These are phyloP conservation scores for Metallyticus violacea DNA, from an alignment of 2,888 invertebrate species.

Conservation along the genomic window DNA sequence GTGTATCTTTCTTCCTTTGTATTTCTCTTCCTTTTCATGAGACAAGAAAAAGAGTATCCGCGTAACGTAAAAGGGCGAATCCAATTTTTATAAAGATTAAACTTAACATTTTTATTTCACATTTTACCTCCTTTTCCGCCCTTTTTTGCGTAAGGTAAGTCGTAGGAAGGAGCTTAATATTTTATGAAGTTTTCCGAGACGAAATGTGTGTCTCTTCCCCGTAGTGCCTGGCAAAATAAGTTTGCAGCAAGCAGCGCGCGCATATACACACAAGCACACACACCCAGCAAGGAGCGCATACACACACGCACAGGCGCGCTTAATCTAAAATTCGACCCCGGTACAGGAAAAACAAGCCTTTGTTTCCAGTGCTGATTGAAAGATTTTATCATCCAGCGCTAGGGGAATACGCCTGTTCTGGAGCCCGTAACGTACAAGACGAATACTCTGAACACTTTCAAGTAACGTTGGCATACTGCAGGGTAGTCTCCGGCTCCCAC, in stretches of 20 bases:
- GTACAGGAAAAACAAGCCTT: not conserved
- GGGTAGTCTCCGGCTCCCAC: no score
- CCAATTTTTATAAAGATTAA: conserved; percentile 35
- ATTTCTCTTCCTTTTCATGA: not conserved
- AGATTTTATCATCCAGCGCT: not conserved
- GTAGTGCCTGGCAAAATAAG: not conserved
- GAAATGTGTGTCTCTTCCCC: not conserved
- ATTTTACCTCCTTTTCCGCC: conserved; percentile 20
- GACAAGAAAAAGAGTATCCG: not conserved
- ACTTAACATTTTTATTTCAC: conserved; percentile 28
- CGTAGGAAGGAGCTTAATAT: conserved; percentile 12
- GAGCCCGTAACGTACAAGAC: no score
- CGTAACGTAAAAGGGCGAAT: conserved; percentile 22
- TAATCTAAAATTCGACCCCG: no score
- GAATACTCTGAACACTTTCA: no score
- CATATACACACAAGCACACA: no score
- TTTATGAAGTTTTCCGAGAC: conserved; percentile 5
- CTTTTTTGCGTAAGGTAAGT: conserved; percentile 8
- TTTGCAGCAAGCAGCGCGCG: not conserved
- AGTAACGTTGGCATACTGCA: no score
- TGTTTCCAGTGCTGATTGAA: not conserved
- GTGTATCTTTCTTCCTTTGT: not conserved
- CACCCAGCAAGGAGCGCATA: not conserved
- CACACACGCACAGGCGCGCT: not conserved
- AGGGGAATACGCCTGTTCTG: not conserved